phyloP scores from a whole-genome alignment of 2,888 invertebrate species.

The Osmoderma eremita region DNA sequence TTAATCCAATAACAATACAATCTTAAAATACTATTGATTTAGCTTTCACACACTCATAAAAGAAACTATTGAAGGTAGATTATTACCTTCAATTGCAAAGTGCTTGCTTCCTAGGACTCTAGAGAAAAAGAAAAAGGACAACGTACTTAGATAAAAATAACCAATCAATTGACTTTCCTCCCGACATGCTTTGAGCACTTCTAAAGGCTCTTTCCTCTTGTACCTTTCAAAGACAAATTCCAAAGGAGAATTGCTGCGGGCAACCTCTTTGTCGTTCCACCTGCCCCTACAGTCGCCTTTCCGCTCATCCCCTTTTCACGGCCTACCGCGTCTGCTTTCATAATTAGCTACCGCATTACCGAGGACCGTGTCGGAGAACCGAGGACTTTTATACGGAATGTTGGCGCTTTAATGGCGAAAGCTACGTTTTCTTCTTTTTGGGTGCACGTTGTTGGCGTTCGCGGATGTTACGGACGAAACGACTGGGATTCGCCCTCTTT shows the following conservation, averaged over 20 bases:
- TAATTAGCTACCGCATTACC: slow-evolving; percentile 35
- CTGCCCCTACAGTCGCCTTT: too few species aligned
- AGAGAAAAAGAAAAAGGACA: too few species aligned
- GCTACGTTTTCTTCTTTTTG: too few species aligned
- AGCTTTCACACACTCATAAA: too few species aligned
- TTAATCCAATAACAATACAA: too few species aligned
- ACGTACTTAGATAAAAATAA: neutral
- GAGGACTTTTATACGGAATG: slow-evolving; percentile 15
- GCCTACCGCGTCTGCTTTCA: slow-evolving; percentile 30
- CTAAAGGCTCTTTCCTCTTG: neutral
- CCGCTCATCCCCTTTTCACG: slow-evolving; percentile 18
- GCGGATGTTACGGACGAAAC: slow-evolving; percentile 31
- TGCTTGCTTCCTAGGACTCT: too few species aligned
- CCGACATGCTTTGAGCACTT: neutral
- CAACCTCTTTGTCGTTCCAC: slow-evolving; percentile 6
- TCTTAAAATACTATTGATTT: too few species aligned
- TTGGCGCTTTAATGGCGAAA: slow-evolving; percentile 13
- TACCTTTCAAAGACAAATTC: slow-evolving; percentile 2
- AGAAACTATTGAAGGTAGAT: too few species aligned
- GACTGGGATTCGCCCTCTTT: slow-evolving; percentile 23
- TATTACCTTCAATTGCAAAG: too few species aligned
- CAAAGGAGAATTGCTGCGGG: slow-evolving; percentile 8
- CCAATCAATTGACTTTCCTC: slow-evolving; percentile 1
- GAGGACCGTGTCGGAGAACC: neutral
- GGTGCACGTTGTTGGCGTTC: neutral